Percentiles rank a stretch among this genome's conserved stretches.
Evolutionary conservation across 2,888 invertebrate species (phyloP).

Genomic region (Erebia ligea): DNA sequence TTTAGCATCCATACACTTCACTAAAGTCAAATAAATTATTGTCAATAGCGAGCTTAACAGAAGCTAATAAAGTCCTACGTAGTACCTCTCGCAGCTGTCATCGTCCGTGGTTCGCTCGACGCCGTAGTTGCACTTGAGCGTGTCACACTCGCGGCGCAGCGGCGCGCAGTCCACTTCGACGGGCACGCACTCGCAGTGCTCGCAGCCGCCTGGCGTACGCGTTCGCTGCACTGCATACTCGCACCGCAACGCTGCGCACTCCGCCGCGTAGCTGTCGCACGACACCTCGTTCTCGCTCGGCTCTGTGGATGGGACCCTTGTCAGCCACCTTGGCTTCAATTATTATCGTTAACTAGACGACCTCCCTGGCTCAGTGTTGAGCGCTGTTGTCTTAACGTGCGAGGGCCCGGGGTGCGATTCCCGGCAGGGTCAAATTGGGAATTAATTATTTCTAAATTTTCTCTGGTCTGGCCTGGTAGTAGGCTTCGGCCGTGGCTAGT

Average conservation of each 20-base stretch:
- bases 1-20: too few relatives aligned
- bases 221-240: constrained; percentile 87
- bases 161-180: constrained; percentile 78
- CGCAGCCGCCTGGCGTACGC: constrained; percentile 81
- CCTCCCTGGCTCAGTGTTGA: too few relatives aligned
- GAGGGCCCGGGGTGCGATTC: too few relatives aligned
- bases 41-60: too few relatives aligned
- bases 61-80: too few relatives aligned
- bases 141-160: constrained; percentile 84
- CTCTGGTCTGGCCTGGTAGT: too few relatives aligned
- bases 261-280: constrained; percentile 83
- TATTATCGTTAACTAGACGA: too few relatives aligned
- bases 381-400: too few relatives aligned
- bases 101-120: constrained; percentile 67
- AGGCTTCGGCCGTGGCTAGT: too few relatives aligned
- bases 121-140: constrained; percentile 89
- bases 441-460: too few relatives aligned
- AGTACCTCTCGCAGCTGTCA: constrained; percentile 65
- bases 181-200: constrained; percentile 81
- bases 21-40: too few relatives aligned
- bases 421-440: too few relatives aligned
- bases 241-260: constrained; percentile 86
- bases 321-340: constrained; percentile 1
- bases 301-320: neutral
- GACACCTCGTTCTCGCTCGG: constrained; percentile 52